Evolutionary conservation across 2,797 vertebrate species (phyloP).

Genomic region (Rhinella marina): DNA sequence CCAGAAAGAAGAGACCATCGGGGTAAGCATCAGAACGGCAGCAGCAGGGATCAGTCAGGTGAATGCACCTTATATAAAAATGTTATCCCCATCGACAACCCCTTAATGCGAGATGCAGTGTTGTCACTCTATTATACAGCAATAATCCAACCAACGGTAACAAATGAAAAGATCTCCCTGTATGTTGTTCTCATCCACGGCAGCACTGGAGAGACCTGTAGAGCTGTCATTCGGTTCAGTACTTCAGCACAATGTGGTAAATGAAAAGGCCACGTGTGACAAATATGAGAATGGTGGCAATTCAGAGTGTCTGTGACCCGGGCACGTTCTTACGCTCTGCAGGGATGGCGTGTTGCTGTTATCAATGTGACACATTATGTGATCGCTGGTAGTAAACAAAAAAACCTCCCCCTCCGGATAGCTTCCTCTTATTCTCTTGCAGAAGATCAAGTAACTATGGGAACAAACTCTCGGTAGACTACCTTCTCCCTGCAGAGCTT

Average conservation of each 20-base stretch:
- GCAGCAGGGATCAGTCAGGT: too few species aligned
- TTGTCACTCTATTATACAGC: too few species aligned
- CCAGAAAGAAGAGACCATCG: too few species aligned
- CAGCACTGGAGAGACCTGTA: background rate
- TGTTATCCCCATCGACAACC: too few species aligned
- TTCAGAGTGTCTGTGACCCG: background rate
- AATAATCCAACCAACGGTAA: background rate
- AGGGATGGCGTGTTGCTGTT: conserved; percentile 41
- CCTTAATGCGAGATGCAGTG: too few species aligned
- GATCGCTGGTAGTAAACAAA: conserved; percentile 59
- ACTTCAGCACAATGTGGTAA: background rate
- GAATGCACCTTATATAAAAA: too few species aligned
- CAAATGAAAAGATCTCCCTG: background rate
- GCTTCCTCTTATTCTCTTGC: conserved; percentile 70
- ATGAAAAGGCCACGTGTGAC: background rate
- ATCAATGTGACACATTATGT: conserved; percentile 41
- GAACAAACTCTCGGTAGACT: conserved; percentile 75
- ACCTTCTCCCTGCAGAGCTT: conserved; percentile 56
- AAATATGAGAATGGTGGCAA: conserved; percentile 8
- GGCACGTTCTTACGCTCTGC: background rate
- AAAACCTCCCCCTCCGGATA: conserved; percentile 32
- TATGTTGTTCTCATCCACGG: background rate
- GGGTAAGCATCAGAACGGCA: too few species aligned
- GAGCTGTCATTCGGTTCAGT: background rate
- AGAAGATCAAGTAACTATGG: conserved; percentile 80